These are phyloP conservation scores for Ariolimax columbianus DNA, from an alignment of 2,888 invertebrate genomes.

Conservation along the genomic window DNA sequence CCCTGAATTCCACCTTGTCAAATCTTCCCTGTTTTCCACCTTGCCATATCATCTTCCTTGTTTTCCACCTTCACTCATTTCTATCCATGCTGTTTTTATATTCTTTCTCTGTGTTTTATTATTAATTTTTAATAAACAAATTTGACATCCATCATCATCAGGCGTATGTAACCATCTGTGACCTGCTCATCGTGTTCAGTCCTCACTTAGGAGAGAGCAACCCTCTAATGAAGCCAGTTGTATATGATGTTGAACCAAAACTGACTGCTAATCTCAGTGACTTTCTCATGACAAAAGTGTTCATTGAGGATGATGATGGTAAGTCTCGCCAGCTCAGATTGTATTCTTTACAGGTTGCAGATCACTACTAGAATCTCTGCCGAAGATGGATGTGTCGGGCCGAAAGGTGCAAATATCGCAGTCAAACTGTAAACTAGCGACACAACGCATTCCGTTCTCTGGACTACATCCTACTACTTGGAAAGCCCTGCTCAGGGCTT, in stretches of 20 bases:
- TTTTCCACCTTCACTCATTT: too few species aligned
- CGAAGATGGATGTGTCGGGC: too few species aligned
- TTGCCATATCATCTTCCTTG: neutral
- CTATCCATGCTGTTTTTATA: neutral
- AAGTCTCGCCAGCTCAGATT: conserved; percentile 60
- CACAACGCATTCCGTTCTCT: too few species aligned
- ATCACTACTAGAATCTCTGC: too few species aligned
- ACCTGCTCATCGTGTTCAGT: conserved; percentile 94
- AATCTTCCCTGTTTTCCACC: neutral
- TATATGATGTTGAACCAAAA: conserved; percentile 88
- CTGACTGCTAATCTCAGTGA: conserved; percentile 90
- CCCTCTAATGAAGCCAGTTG: conserved; percentile 80
- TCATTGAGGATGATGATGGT: conserved; percentile 94
- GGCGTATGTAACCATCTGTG: conserved; percentile 97
- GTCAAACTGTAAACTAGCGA: too few species aligned
- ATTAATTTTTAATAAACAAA: neutral
- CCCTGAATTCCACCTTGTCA: too few species aligned
- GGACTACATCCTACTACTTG: too few species aligned
- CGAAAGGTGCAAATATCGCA: too few species aligned
- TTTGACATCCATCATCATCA: conserved; percentile 73
- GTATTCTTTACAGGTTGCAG: too few species aligned
- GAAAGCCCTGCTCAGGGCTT: too few species aligned
- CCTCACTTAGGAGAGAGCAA: conserved; percentile 84
- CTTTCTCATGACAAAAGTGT: conserved; percentile 95
- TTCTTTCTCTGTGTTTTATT: too few species aligned